These are phyloP conservation scores for Sinonovacula constricta DNA, from an alignment of 1,140 invertebrate genomes.

Conservation along the genomic window DNA sequence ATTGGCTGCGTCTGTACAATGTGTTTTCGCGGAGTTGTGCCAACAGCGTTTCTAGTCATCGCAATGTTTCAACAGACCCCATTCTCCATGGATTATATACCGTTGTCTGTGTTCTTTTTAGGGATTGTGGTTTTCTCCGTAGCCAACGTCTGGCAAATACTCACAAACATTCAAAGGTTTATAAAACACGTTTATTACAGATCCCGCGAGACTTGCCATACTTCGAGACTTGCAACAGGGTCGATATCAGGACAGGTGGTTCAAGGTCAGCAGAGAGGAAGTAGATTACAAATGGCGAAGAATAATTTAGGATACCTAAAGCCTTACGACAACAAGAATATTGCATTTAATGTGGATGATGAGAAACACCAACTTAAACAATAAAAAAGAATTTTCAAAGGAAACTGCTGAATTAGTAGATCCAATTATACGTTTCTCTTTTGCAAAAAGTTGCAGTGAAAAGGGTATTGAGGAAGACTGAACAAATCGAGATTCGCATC, in stretches of 20 bases:
- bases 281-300: constrained; percentile 32
- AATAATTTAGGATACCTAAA: constrained; percentile 58
- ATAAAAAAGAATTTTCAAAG: constrained; percentile 44
- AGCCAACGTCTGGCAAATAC: constrained; percentile 60
- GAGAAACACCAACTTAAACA: constrained; percentile 58
- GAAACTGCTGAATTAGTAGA: constrained; percentile 18
- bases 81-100: constrained; percentile 55
- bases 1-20: constrained; percentile 40
- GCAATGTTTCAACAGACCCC: constrained; percentile 60
- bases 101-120: constrained; percentile 58
- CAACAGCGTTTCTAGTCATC: constrained; percentile 55
- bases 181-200: constrained; percentile 46
- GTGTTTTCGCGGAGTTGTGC: constrained; percentile 53
- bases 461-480: too few species aligned
- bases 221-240: not conserved
- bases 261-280: constrained; percentile 4
- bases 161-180: constrained; percentile 55
- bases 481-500: too few species aligned
- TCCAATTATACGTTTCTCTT: too few species aligned
- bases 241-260: constrained; percentile 1
- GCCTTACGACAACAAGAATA: constrained; percentile 57
- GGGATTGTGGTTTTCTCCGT: constrained; percentile 62
- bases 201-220: not conserved
- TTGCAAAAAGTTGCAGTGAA: too few species aligned
- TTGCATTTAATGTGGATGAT: constrained; percentile 33